phyloP scores from a whole-genome alignment of 1,140 invertebrate species.

The Chironomus striatipennis region DNA sequence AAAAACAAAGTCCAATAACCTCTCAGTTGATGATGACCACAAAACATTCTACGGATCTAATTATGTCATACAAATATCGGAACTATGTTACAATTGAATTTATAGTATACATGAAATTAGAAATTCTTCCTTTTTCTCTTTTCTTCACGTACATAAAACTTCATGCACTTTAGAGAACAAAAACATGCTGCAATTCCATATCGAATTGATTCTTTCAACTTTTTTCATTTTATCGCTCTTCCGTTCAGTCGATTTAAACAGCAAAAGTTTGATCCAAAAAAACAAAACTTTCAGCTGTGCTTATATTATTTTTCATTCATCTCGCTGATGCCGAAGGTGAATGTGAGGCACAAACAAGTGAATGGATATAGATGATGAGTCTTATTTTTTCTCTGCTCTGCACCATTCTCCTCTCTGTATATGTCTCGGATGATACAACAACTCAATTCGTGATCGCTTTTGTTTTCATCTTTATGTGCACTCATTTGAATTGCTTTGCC shows the following conservation, averaged over 20 bases:
- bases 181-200: too few relatives aligned
- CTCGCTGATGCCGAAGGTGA: constrained; percentile 10
- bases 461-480: background rate
- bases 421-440: background rate
- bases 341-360: background rate
- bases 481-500: background rate
- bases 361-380: background rate
- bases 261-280: background rate
- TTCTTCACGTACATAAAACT: too few relatives aligned
- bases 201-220: too few relatives aligned
- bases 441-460: background rate
- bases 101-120: too few relatives aligned
- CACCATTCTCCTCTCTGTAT: background rate
- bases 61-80: too few relatives aligned
- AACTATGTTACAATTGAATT: too few relatives aligned
- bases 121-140: too few relatives aligned
- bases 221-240: background rate
- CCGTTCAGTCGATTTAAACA: constrained; percentile 18
- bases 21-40: too few relatives aligned
- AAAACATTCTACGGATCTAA: too few relatives aligned
- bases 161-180: too few relatives aligned
- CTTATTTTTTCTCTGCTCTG: background rate
- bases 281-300: background rate
- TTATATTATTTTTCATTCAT: background rate
- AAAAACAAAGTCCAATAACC: too few relatives aligned